phyloP scores from a whole-genome alignment of 1,140 invertebrate genomes.

The Drosophila arizonae region DNA sequence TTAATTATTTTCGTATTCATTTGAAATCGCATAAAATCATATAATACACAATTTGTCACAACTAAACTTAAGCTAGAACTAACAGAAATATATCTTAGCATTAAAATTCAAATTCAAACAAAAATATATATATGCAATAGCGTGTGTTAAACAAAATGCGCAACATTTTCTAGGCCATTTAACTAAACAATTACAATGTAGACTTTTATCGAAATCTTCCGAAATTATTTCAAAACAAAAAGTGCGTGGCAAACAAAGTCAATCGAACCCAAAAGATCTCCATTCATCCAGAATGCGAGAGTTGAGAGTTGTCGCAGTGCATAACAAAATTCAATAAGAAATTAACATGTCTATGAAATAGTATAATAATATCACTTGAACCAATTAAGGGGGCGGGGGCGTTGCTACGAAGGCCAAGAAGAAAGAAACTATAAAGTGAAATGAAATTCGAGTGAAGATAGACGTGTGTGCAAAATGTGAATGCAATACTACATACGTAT shows the following conservation, averaged over 20 bases:
- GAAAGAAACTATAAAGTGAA: not conserved
- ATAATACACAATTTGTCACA: slow-evolving; percentile 79
- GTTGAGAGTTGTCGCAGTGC: slow-evolving; percentile 9
- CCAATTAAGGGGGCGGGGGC: slow-evolving; percentile 25
- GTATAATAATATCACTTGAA: slow-evolving; percentile 64
- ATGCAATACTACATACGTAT: slow-evolving; percentile 24
- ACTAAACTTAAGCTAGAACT: slow-evolving; percentile 78
- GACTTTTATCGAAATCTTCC: slow-evolving; percentile 4
- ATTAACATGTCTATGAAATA: slow-evolving; percentile 20
- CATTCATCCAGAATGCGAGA: slow-evolving; percentile 24
- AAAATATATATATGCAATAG: slow-evolving; percentile 49
- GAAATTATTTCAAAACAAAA: slow-evolving; percentile 8
- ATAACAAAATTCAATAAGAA: slow-evolving; percentile 39
- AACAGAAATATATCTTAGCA: slow-evolving; percentile 56
- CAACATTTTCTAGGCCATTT: slow-evolving; percentile 21
- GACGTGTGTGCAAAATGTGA: slow-evolving; percentile 17
- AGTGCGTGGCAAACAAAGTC: slow-evolving; percentile 34
- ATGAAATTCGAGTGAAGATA: slow-evolving; percentile 1
- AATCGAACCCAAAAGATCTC: slow-evolving; percentile 12
- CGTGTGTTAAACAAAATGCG: slow-evolving; percentile 44
- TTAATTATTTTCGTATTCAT: slow-evolving; percentile 69
- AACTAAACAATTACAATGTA: slow-evolving; percentile 10
- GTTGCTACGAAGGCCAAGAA: not conserved
- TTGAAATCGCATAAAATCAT: slow-evolving; percentile 78
- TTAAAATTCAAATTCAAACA: slow-evolving; percentile 57